Base-by-base conservation (phyloP, 2,113 vertebrate genomes). In the Megalops atlanticus region DNA sequence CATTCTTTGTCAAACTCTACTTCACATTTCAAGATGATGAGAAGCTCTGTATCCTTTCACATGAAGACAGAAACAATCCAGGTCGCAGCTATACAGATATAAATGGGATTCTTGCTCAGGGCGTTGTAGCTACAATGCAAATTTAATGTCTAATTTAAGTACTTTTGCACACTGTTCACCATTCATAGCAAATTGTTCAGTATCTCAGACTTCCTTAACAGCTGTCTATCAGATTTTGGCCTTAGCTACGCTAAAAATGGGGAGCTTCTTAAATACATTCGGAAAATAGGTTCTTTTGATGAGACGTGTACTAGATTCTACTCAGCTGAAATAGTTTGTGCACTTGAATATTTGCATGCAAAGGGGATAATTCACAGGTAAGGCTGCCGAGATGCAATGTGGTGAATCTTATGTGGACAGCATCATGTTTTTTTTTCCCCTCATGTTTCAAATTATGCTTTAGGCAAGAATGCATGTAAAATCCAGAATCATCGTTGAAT, bases 1-100 rank as follows among this genome's bases (percentile, higher is more conserved):
- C 98, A 31, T 99, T 99, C 90, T 99, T 99, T 83, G 97, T 99
- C 90, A 98, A 98, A 88, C 97, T 99, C 81, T 99, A 96, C 94
- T 99, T 99, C 92, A 98, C 98, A 40, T 99, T 99, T 95, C 98
- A 99, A 94, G 98, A 99, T 79, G 97, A 98, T 79, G 98, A 99
- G 90, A 99, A 99, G 90, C 95, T 99, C 12, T 99, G 98, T 99
- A 99, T 99, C 98, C 97, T 98, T 96, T 84, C 69, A 84, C 33
- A 79, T 21, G 36, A 38, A 45, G 38, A 79, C 38, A 45, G 7
- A 78, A 27, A 33, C 40, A 36, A 31, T 18, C 16, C 3, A 3
- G 35, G 24, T 70, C 47, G 38, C 15, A 58, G 47, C 47, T 47
- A 43, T 64, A 2, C 38, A 14, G 15, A 16, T 21, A 76, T 0